Evolutionary conservation across 2,797 vertebrate genomes (phyloP), one percentile per base, ranked within the genome.

Genomic region (Amphiprion clarkii): DNA sequence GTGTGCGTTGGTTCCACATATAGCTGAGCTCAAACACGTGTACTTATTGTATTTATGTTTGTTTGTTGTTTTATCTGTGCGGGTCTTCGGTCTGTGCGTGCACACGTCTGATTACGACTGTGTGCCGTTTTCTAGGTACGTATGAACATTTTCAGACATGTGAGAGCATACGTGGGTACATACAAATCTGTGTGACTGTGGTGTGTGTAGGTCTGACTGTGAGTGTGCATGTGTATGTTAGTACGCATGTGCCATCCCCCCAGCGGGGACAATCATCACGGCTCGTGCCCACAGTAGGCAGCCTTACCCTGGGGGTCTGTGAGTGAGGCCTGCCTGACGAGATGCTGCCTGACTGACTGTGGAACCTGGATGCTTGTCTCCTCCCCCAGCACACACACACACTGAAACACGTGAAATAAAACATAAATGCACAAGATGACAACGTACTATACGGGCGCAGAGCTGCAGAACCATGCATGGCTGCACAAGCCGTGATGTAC

Each of bases 331-430:
- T 88, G 85, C 88, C 88, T 95, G 94, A 95, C 82, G 89, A 94
- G 94, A 95, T 95, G 90, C 87, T 90, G 91, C 89, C 91, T 94
- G 94, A 96, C 94, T 93, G 91, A 83, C 89, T 92, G 89, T 92
- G 81, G 93, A 91, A 94, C 92, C 90, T 92, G 89, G 70, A 85
- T 85, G 79, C 82, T 86, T 87, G 63, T 79, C 78, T 85, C 76
- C 71, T 71, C 84, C 79, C 60, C 83, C 72, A 73, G 65, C 78
- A 54, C 66, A 40, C 75, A 63, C 53, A 53, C 33, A 46, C 36
- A 36, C 14, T 54, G 23, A 31, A 58, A 58, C 2, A 13, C 6
- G 40, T 67, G 21, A 65, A 78, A 87, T 70, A 83, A 27, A 69
- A 58, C 60, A 67, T 71, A 71, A 73, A 79, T 56, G 66, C 62